Conservation (phyloP, 2,888 invertebrate species). For the Uloborus plumipes region DNA sequence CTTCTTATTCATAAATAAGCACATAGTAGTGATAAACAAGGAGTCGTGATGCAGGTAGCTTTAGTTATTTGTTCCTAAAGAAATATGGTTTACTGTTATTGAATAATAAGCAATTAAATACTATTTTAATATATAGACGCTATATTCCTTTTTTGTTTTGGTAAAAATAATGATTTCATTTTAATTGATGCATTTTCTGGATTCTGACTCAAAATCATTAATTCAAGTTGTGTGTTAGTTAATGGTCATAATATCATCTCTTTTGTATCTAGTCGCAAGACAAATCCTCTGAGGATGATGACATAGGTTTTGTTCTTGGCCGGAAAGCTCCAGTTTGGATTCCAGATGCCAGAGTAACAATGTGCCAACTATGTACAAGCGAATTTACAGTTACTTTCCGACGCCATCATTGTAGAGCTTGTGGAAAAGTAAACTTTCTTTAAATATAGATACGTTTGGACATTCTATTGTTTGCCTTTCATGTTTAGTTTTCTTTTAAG, state of each 20-base stretch:
- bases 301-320: slow-evolving; percentile 60
- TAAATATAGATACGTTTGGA: too few relatives aligned
- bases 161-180: not conserved
- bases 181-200: not conserved
- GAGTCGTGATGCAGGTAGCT: too few relatives aligned
- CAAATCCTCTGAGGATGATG: slow-evolving; percentile 42
- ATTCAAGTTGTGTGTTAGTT: not conserved
- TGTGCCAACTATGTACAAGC: slow-evolving; percentile 78
- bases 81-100: too few relatives aligned
- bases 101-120: too few relatives aligned
- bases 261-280: slow-evolving; percentile 25
- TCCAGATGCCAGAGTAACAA: slow-evolving; percentile 76
- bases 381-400: slow-evolving; percentile 78
- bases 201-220: not conserved
- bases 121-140: too few relatives aligned
- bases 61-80: too few relatives aligned
- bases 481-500: too few relatives aligned
- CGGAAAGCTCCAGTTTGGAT: slow-evolving; percentile 76
- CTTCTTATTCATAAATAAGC: too few relatives aligned
- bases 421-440: slow-evolving; percentile 73
- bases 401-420: slow-evolving; percentile 79
- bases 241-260: not conserved
- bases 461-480: too few relatives aligned
- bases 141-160: too few relatives aligned
- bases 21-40: too few relatives aligned